Evolutionary conservation across 2,113 vertebrate genomes (phyloP), one percentile per base, ranked within the genome.

Genomic region (Ctenomys sociabilis): DNA sequence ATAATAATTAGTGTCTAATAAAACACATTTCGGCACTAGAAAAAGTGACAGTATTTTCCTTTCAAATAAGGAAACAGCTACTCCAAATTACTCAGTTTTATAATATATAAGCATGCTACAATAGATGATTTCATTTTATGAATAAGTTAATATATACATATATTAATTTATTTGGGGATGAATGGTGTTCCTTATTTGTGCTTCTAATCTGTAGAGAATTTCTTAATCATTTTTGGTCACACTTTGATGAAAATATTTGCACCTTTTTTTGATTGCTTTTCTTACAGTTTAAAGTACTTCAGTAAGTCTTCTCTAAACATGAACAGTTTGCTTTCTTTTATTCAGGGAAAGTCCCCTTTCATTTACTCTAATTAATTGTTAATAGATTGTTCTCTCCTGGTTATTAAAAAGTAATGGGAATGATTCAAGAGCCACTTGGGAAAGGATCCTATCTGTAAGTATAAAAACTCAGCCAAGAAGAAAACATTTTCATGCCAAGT

Each of bases 351-450:
- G 63, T 97, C 92, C 93, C 81, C 90, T 95, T 97, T 97, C 94
- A 96, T 97, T 97, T 97, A 93, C 73, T 96, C 85, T 96, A 95
- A 97, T 98, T 97, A 97, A 97, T 96, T 97, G 83, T 95, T 96
- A 97, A 96, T 95, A 97, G 91, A 97, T 91, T 94, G 72, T 94
- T 94, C 82, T 96, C 68, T 89, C 88, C 75, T 91, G 78, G 49
- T 96, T 97, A 97, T 97, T 97, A 96, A 97, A 93, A 96, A 97
- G 43, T 92, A 96, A 93, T 93, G 77, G 40, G 95, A 95, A 91
- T 95, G 92, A 97, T 85, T 97, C 86, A 92, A 93, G 78, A 97
- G 30, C 82, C 97, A 88, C 88, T 96, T 97, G 95, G 93, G 92
- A 92, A 94, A 93, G 35, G 35, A 88, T 88, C 32, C 57, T 90